Evolutionary conservation across 1,140 invertebrate genomes (phyloP), one percentile per base, ranked within the genome.

Genomic region (Camponotus vicinus): DNA sequence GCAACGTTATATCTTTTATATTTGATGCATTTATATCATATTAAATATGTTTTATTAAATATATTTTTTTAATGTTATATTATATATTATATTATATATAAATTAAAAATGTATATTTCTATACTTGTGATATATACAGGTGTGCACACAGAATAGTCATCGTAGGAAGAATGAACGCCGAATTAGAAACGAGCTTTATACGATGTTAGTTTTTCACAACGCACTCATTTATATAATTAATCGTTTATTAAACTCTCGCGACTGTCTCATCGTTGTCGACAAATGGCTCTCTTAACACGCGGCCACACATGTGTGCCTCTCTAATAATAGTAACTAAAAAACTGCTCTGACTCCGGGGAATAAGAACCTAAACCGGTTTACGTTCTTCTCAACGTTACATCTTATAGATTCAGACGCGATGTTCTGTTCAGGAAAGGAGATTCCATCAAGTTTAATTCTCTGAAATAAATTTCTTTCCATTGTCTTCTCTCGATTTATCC

Each of bases 241-340:
- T 75, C 40, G 27, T 61, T 83, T 61, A 61, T 83, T 75, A 75
- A 83, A 83, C 9, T 61, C 57, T 18, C 55, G 69, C n/a, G 18
- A 32, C 67, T 73, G 67, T 73, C 55, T 45, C 69, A 59, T 75
- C 79, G 69, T 27, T 27, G 79, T 71, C 79, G 79, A 73, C 79
- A 83, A 83, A 83, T 73, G 55, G 69, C 69, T 52, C 49, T 52
- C 49, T 75, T 83, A 63, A 83, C 69, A 75, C 69, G 4, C 49
- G 27, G 69, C 79, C 79, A 83, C 69, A 83, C 73, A 70, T 75
- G 79, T 75, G 79, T n/a, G 49, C 13, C 49, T 52, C 69, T 83
- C 79, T 83, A 83, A 83, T 83, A 73, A 83, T 83, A 83, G 79
- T 83, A 83, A 83, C 79, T 83, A 83, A 83, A 82, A 83, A 83